Evolutionary conservation across 2,113 vertebrate genomes (phyloP), one percentile per base, ranked within the genome.

Genomic region (Nycticryphes semicollaris): DNA sequence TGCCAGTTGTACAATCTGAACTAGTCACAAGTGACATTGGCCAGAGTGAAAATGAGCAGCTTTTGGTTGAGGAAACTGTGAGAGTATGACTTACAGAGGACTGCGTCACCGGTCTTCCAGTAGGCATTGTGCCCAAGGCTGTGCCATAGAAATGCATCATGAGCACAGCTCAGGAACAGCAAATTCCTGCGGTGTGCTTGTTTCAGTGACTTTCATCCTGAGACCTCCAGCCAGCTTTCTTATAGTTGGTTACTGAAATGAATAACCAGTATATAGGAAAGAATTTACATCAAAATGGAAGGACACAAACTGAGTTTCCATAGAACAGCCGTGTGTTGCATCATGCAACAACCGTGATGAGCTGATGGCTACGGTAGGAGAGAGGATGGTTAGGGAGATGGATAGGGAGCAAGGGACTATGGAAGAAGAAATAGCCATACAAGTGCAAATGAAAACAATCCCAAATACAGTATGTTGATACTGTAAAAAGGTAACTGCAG

Each of bases 101-200:
- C 31, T 35, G 27, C 39, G 23, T 27, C 53, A n/a, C 31, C 0
- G 1, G n/a, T 59, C 22, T 84, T 59, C 30, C 30, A 27, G 62
- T 7, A 59, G 33, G 17, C 25, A 8, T 30, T 41, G 27, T 48
- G 51, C n/a, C 62, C n/a, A n/a, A 2, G 2, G 30, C 45, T 48
- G 22, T 57, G 73, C 41, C 30, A 2, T 22, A 10, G 54, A 39
- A 54, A 45, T 12, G 4, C 0, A 0, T n/a, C 9, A 28, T 53
- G 30, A 19, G 12, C n/a, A 75, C 57, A 59, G 30, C 11, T 43
- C 51, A 37, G n/a, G 39, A 60, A 24, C 23, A 60, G 45, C 37
- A 70, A 48, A 66, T 66, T 82, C 70, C 69, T 59, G 25, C 39
- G 7, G 9, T 22, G 13, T 53, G 70, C n/a, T 86, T 48, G 51